Evolutionary conservation across 1,140 invertebrate genomes (phyloP), one percentile per base, ranked within the genome.

Genomic region (Drosophila nikananu): DNA sequence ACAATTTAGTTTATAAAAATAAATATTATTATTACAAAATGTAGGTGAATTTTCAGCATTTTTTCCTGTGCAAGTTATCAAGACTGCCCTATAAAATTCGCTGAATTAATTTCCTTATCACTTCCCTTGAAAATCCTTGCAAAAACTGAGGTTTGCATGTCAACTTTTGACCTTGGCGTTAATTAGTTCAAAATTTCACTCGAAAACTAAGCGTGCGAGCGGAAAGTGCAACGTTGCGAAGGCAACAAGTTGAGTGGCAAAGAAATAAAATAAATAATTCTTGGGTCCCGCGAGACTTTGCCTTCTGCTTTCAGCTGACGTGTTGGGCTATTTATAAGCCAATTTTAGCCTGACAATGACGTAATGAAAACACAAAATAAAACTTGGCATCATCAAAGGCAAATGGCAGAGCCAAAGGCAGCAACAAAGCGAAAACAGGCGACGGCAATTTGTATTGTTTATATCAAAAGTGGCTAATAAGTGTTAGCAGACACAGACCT

Each of bases 251-350:
- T 59, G 60, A 83, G 68, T 52, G 58, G 39, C 44, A n/a, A 63
- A 77, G 51, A 73, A 62, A 78, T 57, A n/a, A 57, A 57, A 39
- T n/a, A 57, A 57, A 57, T 57, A 39, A 57, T 39, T 42, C 52
- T 32, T 61, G 52, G 54, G 59, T 32, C 52, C 59, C 52, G 54
- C 15, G 52, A 80, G 70, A 77, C 76, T 76, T 86, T 78, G 64
- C 67, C 62, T 83, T 61, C 51, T 72, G 63, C 52, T 51, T 76
- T 65, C 66, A 68, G 83, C 84, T 91, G 83, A 87, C 87, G 87
- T 87, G 87, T 91, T 91, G 81, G 46, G 81, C 71, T 91, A 91
- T 91, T 91, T 91, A 82, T 87, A 87, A 77, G 74, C 70, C 71
- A 78, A 81, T 90, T 86, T 87, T 81, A 81, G 81, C 70, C 67